phyloP scores from a whole-genome alignment of 2,888 invertebrate species.

The Chrysolina haemoptera region DNA sequence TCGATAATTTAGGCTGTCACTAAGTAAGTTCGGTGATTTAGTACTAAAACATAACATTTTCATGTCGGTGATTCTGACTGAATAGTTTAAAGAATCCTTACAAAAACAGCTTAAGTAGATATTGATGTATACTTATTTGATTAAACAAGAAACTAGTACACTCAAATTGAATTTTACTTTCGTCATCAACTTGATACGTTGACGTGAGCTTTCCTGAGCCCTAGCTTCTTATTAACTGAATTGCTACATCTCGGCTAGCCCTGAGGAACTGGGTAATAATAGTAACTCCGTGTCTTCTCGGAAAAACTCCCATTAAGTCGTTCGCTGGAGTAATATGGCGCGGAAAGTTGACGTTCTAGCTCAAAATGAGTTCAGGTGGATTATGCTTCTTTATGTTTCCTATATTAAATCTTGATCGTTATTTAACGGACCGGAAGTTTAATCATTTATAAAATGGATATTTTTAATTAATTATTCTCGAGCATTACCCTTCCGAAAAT shows the following conservation, averaged over 20 bases:
- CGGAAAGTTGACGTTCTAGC: constrained; percentile 27
- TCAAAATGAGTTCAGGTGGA: constrained; percentile 56
- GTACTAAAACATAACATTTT: too few species aligned
- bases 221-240: constrained; percentile 68
- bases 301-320: constrained; percentile 73
- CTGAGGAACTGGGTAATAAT: constrained; percentile 78
- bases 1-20: too few species aligned
- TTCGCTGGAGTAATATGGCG: constrained; percentile 60
- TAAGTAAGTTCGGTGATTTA: too few species aligned
- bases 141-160: neutral
- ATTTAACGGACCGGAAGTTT: constrained; percentile 39
- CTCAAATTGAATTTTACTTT: constrained; percentile 34
- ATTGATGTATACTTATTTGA: too few species aligned
- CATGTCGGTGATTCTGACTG: too few species aligned
- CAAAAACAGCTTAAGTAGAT: too few species aligned
- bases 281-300: constrained; percentile 77
- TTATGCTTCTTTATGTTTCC: constrained; percentile 39
- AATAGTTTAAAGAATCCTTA: too few species aligned
- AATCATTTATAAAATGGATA: constrained; percentile 45
- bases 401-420: constrained; percentile 46
- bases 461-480: constrained; percentile 43
- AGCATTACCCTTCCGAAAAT: neutral
- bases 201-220: constrained; percentile 53
- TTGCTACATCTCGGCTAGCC: constrained; percentile 73
- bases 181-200: constrained; percentile 36